Conservation (phyloP, 2,888 invertebrate species). For the Drosophila lacicola region DNA sequence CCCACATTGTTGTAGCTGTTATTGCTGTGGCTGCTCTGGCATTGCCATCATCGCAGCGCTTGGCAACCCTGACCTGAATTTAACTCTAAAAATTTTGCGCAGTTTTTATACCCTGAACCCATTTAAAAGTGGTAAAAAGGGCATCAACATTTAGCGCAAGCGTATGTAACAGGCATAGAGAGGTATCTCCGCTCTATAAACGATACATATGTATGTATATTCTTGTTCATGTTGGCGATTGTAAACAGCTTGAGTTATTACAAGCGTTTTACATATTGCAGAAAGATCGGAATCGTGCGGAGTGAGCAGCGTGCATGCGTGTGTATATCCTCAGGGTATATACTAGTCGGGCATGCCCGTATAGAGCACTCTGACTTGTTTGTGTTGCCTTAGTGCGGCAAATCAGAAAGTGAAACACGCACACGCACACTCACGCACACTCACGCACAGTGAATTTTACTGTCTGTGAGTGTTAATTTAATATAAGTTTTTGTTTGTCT, state of each 20-base stretch:
- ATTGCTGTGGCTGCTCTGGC: constrained; percentile 44
- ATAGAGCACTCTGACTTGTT: constrained; percentile 11
- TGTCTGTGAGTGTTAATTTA: constrained; percentile 63
- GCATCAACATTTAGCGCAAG: too few relatives aligned
- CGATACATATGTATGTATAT: too few relatives aligned
- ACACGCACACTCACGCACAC: constrained; percentile 9
- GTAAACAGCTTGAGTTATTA: too few relatives aligned
- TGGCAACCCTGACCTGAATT: constrained; percentile 74
- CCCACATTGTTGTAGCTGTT: constrained; percentile 15
- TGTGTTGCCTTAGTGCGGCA: constrained; percentile 38
- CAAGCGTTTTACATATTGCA: too few relatives aligned
- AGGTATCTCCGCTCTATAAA: too few relatives aligned
- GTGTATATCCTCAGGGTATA: not conserved
- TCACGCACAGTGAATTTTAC: constrained; percentile 16
- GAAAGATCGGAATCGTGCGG: too few relatives aligned
- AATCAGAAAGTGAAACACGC: constrained; percentile 51
- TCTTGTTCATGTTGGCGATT: too few relatives aligned
- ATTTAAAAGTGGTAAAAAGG: too few relatives aligned
- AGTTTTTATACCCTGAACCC: constrained; percentile 29
- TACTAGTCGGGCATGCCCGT: not conserved
- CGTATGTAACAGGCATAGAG: too few relatives aligned
- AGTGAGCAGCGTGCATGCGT: too few relatives aligned
- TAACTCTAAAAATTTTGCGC: constrained; percentile 63
- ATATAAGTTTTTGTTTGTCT: constrained; percentile 46
- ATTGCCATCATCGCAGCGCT: constrained; percentile 55